Evolutionary conservation across 2,113 vertebrate species (phyloP).

Genomic region (Rhinolophus ferrumequinum): DNA sequence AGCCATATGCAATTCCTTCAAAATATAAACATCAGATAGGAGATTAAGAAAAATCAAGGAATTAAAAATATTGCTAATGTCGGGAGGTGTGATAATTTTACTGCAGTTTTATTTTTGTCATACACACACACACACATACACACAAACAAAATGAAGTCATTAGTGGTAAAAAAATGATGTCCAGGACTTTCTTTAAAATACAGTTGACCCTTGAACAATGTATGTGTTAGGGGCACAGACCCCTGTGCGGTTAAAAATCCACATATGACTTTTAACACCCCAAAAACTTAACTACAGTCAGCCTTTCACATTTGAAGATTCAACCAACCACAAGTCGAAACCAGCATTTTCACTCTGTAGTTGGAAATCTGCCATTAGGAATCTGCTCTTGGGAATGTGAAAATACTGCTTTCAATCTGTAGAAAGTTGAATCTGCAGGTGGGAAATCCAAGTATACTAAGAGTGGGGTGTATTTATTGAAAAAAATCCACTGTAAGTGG

Average conservation of each 20-base stretch:
- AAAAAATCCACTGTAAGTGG: neutral
- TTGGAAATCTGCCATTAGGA: neutral
- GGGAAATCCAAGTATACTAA: neutral
- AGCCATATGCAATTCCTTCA: neutral
- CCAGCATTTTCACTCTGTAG: neutral
- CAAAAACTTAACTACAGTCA: neutral
- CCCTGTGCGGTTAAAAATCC: neutral
- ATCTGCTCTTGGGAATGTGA: neutral
- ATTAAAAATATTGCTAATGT: neutral
- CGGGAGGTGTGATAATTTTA: neutral
- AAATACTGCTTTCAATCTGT: neutral
- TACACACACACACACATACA: too few species aligned
- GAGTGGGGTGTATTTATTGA: neutral
- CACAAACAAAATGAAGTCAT: neutral
- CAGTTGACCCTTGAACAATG: neutral
- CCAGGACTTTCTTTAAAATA: constrained; percentile 1
- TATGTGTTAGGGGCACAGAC: neutral
- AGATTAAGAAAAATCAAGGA: neutral
- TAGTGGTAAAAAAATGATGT: neutral
- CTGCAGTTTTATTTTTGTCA: neutral
- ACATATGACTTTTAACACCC: neutral
- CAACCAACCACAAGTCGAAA: neutral
- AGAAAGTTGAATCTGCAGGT: neutral
- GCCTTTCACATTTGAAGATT: neutral
- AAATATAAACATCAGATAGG: constrained; percentile 9